Evolutionary conservation across 2,888 invertebrate species (phyloP).

Genomic region (Tanaodytes sp.): DNA sequence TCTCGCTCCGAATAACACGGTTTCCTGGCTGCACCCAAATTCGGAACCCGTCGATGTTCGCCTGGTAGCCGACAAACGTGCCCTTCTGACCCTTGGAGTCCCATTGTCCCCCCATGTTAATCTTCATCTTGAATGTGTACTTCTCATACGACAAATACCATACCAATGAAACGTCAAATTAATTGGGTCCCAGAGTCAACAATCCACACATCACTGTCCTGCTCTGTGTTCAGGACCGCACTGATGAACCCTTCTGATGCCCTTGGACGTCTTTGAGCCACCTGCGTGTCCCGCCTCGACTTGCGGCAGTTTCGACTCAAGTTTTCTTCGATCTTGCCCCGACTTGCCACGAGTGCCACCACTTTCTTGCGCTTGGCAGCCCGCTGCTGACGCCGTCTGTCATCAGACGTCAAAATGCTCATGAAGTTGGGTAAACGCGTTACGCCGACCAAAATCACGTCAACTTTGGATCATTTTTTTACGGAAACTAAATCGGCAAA

Average conservation of each 20-base stretch:
- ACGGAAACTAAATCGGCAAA: too few relatives aligned
- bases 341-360: constrained; percentile 17
- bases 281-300: background rate
- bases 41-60: constrained; percentile 28
- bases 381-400: constrained; percentile 13
- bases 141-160: constrained; percentile 30
- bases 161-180: constrained; percentile 22
- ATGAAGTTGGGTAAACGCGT: constrained; percentile 26
- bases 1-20: constrained; percentile 17
- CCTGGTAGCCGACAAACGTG: constrained; percentile 26
- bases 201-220: constrained; percentile 20
- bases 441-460: too few relatives aligned
- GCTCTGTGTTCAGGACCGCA: constrained; percentile 3
- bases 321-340: constrained; percentile 7
- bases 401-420: constrained; percentile 28
- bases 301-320: background rate
- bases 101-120: too few relatives aligned
- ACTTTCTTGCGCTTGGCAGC: constrained; percentile 19
- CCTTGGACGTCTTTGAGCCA: background rate
- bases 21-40: constrained; percentile 29
- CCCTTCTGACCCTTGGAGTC: constrained; percentile 28
- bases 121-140: constrained; percentile 18
- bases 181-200: constrained; percentile 30
- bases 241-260: background rate
- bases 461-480: too few relatives aligned